These are phyloP conservation scores for Choloepus hoffmanni DNA, from an alignment of 2,113 vertebrate species.

Conservation along the genomic window DNA sequence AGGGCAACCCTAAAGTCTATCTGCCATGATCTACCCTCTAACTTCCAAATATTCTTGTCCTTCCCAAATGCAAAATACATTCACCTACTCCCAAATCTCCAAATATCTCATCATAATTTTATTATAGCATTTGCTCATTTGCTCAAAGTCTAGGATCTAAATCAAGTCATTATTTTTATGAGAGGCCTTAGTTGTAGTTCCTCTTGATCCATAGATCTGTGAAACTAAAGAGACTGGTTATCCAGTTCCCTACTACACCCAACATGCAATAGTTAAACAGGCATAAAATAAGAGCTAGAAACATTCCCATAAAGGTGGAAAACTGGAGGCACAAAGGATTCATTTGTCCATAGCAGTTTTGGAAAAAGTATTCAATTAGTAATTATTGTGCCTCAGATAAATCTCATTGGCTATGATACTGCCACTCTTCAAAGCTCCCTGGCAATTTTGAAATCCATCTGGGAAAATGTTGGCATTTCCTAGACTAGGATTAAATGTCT, in stretches of 20 bases:
- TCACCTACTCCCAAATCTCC: background rate
- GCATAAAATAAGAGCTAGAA: background rate
- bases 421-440: too few relatives aligned
- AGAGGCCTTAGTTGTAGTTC: background rate
- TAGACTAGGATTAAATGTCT: background rate
- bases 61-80: background rate
- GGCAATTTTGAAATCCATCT: background rate
- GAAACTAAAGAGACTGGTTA: background rate
- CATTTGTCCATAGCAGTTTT: background rate
- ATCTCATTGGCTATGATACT: too few relatives aligned
- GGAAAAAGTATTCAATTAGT: too few relatives aligned
- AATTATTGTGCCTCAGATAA: too few relatives aligned
- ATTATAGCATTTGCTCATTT: background rate
- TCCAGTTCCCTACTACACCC: background rate
- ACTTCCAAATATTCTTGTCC: background rate
- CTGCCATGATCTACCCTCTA: background rate
- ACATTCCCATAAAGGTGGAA: background rate
- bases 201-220: background rate
- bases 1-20: background rate
- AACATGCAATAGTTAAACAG: background rate
- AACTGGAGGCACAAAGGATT: background rate
- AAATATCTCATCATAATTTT: background rate
- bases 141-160: background rate
- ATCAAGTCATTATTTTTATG: background rate
- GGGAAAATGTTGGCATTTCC: background rate